These are phyloP conservation scores for Collichthys lucidus DNA, from an alignment of 2,113 vertebrate genomes.

Conservation along the genomic window DNA sequence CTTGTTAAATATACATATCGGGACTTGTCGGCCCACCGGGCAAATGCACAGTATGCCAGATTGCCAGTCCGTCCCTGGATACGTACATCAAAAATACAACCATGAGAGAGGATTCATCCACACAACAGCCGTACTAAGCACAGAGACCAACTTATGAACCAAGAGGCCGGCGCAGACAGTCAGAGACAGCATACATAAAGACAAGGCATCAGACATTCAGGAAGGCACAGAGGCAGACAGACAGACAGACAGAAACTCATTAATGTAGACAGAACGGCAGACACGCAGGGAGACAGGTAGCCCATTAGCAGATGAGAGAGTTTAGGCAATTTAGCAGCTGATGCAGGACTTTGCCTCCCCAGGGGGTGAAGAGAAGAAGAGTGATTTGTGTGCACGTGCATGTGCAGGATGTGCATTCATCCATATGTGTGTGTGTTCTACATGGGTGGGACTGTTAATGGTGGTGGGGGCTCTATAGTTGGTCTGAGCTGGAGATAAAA, in stretches of 20 bases:
- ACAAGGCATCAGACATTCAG: slow-evolving; percentile 62
- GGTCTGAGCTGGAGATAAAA: slow-evolving; percentile 16
- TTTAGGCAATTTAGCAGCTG: slow-evolving; percentile 76
- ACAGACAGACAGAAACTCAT: slow-evolving; percentile 59
- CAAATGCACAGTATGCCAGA: too few species aligned
- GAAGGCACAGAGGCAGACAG: slow-evolving; percentile 36
- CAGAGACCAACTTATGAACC: slow-evolving; percentile 2
- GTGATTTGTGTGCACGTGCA: slow-evolving; percentile 27
- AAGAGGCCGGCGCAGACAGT: slow-evolving; percentile 3
- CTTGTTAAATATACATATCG: too few species aligned
- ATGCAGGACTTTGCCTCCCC: slow-evolving; percentile 65
- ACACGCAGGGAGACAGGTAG: slow-evolving; percentile 62
- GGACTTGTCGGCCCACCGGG: too few species aligned
- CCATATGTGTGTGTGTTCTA: slow-evolving; percentile 41
- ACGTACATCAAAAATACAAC: neutral
- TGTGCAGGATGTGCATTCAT: slow-evolving; percentile 9
- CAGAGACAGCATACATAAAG: slow-evolving; percentile 34
- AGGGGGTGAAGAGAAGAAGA: slow-evolving; percentile 19
- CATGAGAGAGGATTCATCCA: slow-evolving; percentile 3
- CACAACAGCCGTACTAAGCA: neutral
- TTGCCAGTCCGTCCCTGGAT: too few species aligned
- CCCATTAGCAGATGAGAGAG: slow-evolving; percentile 74
- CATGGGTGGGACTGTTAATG: slow-evolving; percentile 43
- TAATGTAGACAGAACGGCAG: slow-evolving; percentile 62
- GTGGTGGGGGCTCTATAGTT: slow-evolving; percentile 45